Conservation (phyloP, 2,888 invertebrate genomes). For the Erebia epiphron region DNA sequence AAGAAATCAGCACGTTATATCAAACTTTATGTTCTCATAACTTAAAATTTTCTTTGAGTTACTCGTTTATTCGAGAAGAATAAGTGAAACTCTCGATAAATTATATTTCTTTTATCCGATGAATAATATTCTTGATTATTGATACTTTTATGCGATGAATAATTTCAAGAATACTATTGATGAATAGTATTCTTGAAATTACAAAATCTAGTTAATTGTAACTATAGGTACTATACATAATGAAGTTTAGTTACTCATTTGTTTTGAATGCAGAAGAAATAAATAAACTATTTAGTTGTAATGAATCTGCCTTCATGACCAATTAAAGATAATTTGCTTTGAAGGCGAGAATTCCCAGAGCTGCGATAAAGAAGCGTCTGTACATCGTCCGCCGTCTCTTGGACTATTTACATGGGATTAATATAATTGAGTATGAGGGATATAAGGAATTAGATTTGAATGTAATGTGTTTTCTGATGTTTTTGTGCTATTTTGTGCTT, state of each 20-base stretch:
- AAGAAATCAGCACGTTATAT: too few species aligned
- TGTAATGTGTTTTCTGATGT: slow-evolving; percentile 15
- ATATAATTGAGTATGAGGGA: slow-evolving; percentile 28
- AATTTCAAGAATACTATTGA: too few species aligned
- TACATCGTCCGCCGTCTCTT: neutral
- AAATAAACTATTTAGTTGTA: neutral
- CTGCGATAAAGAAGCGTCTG: neutral
- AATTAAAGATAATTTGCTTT: slow-evolving; percentile 8
- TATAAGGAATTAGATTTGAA: slow-evolving; percentile 20
- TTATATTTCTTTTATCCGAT: too few species aligned
- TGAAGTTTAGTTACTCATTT: neutral
- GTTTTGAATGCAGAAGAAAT: neutral
- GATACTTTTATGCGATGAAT: too few species aligned
- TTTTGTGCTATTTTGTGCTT: slow-evolving; percentile 3
- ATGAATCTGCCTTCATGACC: neutral
- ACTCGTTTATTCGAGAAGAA: too few species aligned
- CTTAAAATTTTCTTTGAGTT: too few species aligned
- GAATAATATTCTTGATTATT: too few species aligned
- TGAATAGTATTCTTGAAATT: too few species aligned
- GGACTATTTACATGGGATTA: slow-evolving; percentile 20
- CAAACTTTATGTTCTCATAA: too few species aligned
- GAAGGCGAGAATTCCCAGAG: neutral
- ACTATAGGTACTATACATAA: neutral
- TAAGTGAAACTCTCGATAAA: too few species aligned
- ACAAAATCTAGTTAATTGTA: too few species aligned